Base-by-base conservation (phyloP, 2,888 invertebrate species). In the Hypercompe scribonia region DNA sequence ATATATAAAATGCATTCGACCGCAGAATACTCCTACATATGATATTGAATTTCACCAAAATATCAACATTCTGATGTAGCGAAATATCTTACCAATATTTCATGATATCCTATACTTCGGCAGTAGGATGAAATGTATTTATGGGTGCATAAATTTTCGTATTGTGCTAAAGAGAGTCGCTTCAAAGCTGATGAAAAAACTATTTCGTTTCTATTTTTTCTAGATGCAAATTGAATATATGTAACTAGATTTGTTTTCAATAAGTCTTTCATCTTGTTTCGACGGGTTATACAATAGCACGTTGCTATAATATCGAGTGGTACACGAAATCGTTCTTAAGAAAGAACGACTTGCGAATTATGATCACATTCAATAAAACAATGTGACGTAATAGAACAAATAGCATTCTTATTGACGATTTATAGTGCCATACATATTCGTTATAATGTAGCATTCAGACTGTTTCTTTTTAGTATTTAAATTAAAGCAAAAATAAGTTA, bases 21-120 rank as follows among this genome's bases (percentile, higher is more conserved):
- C 77, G 76, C 74, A 73, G 54, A 80, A 80, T 82, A 82, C 64
- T 74, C 36, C 64, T 72, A 66, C 69, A 73, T 70, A 71, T 70
- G 77, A 76, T 84, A 85, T 84, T 80, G 84, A 83, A 83, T 83
- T 73, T 79, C 76, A 64, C 70, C 78, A 58, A 50, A 80, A 77
- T 78, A 73, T 73, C 73, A 68, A 75, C 78, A 63, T 74, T 72
- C 74, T 67, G 68, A 67, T 73, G 50, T 75, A 75, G 75, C 70
- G 74, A 36, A 76, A 78, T 75, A 82, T 81, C 78, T 78, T 73
- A 31, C 71, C 75, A 69, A 80, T 78, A 75, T 77, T 85, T 85
- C 81, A 85, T 74, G 84, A 81, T 72, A 77, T 74, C 71, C 77
- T 81, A 78, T 78, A 78, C 78, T 71, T 70, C 64, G 75, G 72